Base-by-base conservation (phyloP, 2,113 vertebrate genomes). In the Penelope pileata region DNA sequence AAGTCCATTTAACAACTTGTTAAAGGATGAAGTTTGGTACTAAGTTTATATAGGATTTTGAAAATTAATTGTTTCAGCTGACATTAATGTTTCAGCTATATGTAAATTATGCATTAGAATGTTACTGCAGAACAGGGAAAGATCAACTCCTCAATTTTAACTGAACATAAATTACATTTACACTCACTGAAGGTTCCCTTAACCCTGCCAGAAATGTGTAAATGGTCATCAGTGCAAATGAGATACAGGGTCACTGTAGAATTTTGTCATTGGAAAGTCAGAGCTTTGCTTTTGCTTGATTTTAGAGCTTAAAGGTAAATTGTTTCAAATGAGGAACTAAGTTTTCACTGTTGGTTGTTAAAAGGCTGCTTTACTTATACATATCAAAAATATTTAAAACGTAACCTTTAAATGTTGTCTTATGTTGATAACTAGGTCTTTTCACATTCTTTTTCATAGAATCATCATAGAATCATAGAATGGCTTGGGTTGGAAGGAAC, bases 1-100 rank as follows among this genome's bases (percentile, higher is more conserved):
- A 93, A 91, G 92, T 62, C 77, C 73, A 93, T 47, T 42, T 69
- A 88, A 32, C 21, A 83, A 85, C 63, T 70, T 74, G 9, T 75
- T 80, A 60, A 88, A 93, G 19, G 58, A 74, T 88, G 59, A 90
- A 72, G 34, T 59, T 93, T 93, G 56, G 42, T 86, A 19, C 32
- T 74, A 64, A 72, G 54, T 95, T 95, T 93, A 86, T 64, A 45
- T 24, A 88, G 45, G 21, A 89, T 73, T 93, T 94, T 75, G 76
- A 81, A 96, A 94, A 91, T 75, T 88, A 92, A 73, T 96, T 92
- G 75, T 94, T 94, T 95, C 73, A 85, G 27, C 42, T 96, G 92
- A 78, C 70, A 62, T 90, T 83, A 89, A 80, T 94, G 63, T 89
- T 95, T 93, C 95, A 79, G 36, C 53, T 89, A 23, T 81, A 68